Conservation (phyloP, 2,888 invertebrate species). For the Hoplodrina blanda region DNA sequence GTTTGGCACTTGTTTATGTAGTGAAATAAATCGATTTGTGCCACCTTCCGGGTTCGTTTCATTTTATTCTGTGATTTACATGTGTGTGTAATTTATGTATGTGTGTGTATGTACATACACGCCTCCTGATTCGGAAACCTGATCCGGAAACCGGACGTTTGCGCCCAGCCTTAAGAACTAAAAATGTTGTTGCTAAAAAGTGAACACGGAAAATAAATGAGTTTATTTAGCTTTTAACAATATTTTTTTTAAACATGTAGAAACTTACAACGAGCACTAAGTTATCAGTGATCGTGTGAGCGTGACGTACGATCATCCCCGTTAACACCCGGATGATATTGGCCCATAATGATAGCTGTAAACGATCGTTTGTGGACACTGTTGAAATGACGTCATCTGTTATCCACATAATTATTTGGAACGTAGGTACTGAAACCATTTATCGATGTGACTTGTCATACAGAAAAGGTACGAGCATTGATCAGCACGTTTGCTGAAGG, state of each 20-base stretch:
- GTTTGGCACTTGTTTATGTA: slow-evolving; percentile 33
- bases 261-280: slow-evolving; percentile 15
- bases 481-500: too few species aligned
- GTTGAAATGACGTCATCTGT: slow-evolving; percentile 74
- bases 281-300: slow-evolving; percentile 63
- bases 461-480: too few species aligned
- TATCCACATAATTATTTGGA: slow-evolving; percentile 71
- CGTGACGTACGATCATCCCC: slow-evolving; percentile 66
- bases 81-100: too few species aligned
- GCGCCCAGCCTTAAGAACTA: too few species aligned
- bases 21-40: slow-evolving; percentile 43
- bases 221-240: not conserved
- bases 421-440: slow-evolving; percentile 74
- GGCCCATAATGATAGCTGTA: slow-evolving; percentile 73
- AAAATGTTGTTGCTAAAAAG: too few species aligned
- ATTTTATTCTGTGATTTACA: not conserved
- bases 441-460: slow-evolving; percentile 57
- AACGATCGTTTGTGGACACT: slow-evolving; percentile 70
- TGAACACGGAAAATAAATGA: not conserved
- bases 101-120: too few species aligned
- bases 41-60: slow-evolving; percentile 21
- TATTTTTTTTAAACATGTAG: slow-evolving; percentile 12
- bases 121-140: too few species aligned
- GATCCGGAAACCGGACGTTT: too few species aligned
- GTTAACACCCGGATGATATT: slow-evolving; percentile 69